Conservation (phyloP, 2,113 vertebrate species). For the Nothocercus nigrocapillus region DNA sequence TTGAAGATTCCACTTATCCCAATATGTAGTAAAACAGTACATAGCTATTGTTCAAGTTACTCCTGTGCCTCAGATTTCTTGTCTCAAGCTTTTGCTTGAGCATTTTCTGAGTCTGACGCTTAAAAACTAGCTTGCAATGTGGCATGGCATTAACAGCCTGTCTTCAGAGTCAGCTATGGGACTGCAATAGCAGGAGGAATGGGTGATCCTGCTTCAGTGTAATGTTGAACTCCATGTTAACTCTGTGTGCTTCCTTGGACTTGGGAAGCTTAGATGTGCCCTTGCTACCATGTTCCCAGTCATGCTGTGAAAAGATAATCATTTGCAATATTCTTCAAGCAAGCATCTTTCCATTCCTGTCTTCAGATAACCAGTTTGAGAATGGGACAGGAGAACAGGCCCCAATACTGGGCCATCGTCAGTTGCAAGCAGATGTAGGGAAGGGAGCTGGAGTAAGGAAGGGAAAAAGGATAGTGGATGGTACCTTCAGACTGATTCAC, state of each 20-base stretch:
- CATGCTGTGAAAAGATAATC: not conserved
- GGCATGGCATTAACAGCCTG: not conserved
- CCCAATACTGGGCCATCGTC: not conserved
- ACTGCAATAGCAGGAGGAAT: not conserved
- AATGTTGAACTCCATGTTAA: not conserved
- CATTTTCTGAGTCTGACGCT: constrained; percentile 5
- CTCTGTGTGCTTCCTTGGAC: not conserved
- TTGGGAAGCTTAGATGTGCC: not conserved
- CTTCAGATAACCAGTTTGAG: not conserved
- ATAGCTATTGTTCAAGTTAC: constrained; percentile 10
- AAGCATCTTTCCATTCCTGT: not conserved
- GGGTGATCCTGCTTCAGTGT: not conserved
- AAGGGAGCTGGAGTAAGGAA: not conserved
- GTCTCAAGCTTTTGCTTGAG: constrained; percentile 41
- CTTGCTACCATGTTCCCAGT: not conserved
- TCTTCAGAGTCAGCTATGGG: not conserved
- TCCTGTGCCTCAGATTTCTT: constrained; percentile 43
- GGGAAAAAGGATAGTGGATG: not conserved
- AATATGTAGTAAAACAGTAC: constrained; percentile 48
- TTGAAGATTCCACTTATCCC: constrained; percentile 49
- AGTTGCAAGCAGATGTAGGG: not conserved
- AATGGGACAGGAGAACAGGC: not conserved
- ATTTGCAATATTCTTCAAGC: not conserved
- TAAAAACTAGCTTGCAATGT: not conserved
- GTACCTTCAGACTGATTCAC: not conserved